Evolutionary conservation across 2,888 invertebrate genomes (phyloP).

Genomic region (Chelonus formosanus): DNA sequence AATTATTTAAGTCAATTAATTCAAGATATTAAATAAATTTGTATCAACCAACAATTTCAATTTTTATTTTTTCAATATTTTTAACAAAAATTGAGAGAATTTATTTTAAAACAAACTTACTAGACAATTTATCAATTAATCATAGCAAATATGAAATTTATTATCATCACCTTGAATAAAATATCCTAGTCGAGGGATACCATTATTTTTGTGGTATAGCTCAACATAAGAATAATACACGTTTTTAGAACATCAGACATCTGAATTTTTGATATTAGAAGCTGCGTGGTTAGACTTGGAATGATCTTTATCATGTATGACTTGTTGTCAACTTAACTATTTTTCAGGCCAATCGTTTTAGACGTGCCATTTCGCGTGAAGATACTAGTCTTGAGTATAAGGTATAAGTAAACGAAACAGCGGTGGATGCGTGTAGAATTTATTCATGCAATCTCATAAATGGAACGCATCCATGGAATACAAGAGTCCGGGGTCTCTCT

Average conservation of each 20-base stretch:
- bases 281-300: slow-evolving; percentile 3
- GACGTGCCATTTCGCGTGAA: neutral
- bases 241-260: neutral
- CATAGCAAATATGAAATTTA: no score
- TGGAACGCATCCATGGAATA: slow-evolving; percentile 49
- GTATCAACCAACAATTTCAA: no score
- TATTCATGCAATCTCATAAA: slow-evolving; percentile 61
- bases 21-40: no score
- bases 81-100: no score
- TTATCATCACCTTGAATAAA: no score
- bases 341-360: neutral
- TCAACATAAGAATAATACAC: neutral
- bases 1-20: no score
- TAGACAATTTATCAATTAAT: no score
- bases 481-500: slow-evolving; percentile 27
- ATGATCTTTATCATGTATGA: neutral
- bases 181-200: no score
- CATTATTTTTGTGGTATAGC: no score
- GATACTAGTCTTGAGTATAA: neutral
- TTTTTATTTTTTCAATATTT: no score
- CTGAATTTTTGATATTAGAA: slow-evolving; percentile 1
- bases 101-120: no score
- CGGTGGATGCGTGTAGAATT: slow-evolving; percentile 52
- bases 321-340: slow-evolving; percentile 4
- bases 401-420: slow-evolving; percentile 7